Base-by-base conservation (phyloP, 1,140 invertebrate genomes). In the Drosophila ananassae region DNA sequence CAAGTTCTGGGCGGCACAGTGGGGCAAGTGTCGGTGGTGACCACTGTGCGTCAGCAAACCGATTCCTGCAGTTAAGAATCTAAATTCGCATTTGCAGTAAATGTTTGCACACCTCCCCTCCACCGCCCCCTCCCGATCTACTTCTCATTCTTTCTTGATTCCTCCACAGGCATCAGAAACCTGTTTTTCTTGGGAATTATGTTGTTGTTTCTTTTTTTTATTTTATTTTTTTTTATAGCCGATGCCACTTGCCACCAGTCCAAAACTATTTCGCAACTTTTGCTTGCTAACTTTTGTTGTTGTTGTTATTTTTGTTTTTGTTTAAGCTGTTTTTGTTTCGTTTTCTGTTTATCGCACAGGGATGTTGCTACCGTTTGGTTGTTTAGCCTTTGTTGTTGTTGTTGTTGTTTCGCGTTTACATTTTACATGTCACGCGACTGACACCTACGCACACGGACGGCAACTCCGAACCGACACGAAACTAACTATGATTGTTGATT, bases 251-350 rank as follows among this genome's bases (percentile, higher is more conserved):
- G 73, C 71, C 61, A 74, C 60, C 51, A 55, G 55, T 21, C 44
- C 50, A 55, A 25, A 73, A 73, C 50, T 76, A 67, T 76, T 76
- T 76, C 73, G 57, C 72, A 76, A 76, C 37, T 66, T 66, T 37
- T 75, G 55, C 66, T 50, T 73, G 54, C 47, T 25, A 37, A 22
- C 53, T 37, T 13, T 17, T 52, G 30, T 53, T 52, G 37, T 47
- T 21, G 24, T 55, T 55, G 17, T 53, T 46, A 10, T 21, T 61
- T 32, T 51, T 41, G 25, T 6, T 32, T 9, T 47, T 47, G 21
- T 47, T 47, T 47, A 44, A 17, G 17, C 41, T 44, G 9, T 21
- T 13, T 22, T 30, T 64, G 30, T 28, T 39, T 53, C 17, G 32
- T 46, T 34, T 34, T 34, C 51, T 44, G 22, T 57, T 39, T 74